Evolutionary conservation across 2,113 vertebrate genomes (phyloP), one percentile per base, ranked within the genome.

Genomic region (Connochaetes taurinus): DNA sequence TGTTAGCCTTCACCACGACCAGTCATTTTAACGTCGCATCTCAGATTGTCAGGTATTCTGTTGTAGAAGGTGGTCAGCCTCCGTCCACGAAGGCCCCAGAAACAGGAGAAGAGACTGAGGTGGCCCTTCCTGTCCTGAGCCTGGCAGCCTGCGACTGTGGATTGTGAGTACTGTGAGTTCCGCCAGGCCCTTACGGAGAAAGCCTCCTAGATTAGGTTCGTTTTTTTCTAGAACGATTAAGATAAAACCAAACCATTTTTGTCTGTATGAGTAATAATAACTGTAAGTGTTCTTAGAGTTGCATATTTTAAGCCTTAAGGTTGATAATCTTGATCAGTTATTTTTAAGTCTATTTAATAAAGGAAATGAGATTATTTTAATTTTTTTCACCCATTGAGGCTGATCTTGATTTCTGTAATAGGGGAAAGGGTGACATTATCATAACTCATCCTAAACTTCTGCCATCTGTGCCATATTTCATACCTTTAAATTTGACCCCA

Each of bases 71-170:
- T 58, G 50, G 60, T 3, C 86, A 5, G 36, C 9, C 31, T 71
- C 95, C 25, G 47, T 83, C 33, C 52, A 21, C 33, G 43, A 90
- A 31, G 1, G 87, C 27, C 0, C 12, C 1, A 14, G 97, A 60
- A 78, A 7, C 9, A 64, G 94, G 97, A 91, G 92, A 96, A 89
- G 71, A 43, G 27, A 98, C 99, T 29, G 99, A 99, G 97, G 97
- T 95, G 11, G 97, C 97, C 3, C 98, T 99, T 96, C 99, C 99
- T 27, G 21, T 99, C 19, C 98, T 99, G 43, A 98, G 85, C 98
- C 99, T 99, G 95, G 97, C 98, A 4, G 97, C 80, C 47, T 81
- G 78, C 3, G 5, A 33, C 29, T 50, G 97, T 43, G 94, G 94
- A 33, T 95, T 0, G 99, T 99, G 98, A 98, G 98, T 98, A 11